Base-by-base conservation (phyloP, 2,797 vertebrate species). In the Emydoidea blandingii region DNA sequence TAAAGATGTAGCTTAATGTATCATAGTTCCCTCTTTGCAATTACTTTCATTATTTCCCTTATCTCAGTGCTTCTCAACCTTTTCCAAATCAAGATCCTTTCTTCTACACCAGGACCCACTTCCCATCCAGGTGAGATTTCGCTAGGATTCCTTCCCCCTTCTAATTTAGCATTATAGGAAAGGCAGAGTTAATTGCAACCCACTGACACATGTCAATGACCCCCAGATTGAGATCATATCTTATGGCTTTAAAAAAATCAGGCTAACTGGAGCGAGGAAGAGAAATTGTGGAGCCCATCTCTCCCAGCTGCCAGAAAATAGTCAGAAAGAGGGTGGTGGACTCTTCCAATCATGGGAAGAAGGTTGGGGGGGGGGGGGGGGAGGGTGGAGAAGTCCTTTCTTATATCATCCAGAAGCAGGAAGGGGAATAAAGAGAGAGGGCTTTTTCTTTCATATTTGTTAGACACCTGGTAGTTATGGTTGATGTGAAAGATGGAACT, bases 211-310 rank as follows among this genome's bases (percentile, higher is more conserved):
- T 83, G 12, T 81, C 44, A 6, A 29, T 18, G 15, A 78, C 27
- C 12, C 4, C 15, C 65, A 80, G 34, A 27, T 14, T 18, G 3
- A 1, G 23, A 56, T 53, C 49, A 6, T 76, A n/a, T 23, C 57
- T 5, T 88, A 86, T 93, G 94, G 90, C 91, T 81, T 94, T 86
- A 89, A 97, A 97, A 96, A 97, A 18, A 85, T 95, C 92, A 96
- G 90, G 74, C 86, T 65, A 1, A 16, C 1, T 37, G 34, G 57
- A 7, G 8, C 31, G 1, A 76, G 7, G 8, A n/a, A 88, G 31
- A 56, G 72, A 25, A 81, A 18, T 44, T 85, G 19, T 9, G 27
- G 57, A 14, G 31, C 4, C 52, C 86, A 85, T 10, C n/a, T 23
- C 8, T 9, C 16, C 15, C 31, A 21, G 1, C 54, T 1, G 54